Evolutionary conservation across 30 jellyfish, hydroid and myxozoan genomes (phyloP).

Genomic region (Sanderia malayensis): DNA sequence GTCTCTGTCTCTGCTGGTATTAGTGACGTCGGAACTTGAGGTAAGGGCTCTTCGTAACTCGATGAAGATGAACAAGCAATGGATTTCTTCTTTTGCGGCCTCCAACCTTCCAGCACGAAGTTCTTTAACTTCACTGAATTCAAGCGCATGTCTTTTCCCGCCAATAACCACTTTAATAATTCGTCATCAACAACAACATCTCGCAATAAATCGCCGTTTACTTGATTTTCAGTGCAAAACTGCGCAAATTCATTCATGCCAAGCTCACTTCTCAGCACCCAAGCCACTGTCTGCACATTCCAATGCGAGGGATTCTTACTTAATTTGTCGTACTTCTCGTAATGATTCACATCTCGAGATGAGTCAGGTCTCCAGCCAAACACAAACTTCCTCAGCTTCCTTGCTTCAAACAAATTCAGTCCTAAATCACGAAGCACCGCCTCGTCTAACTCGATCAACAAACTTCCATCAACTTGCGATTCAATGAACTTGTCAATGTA

Average conservation of each 20-base stretch:
- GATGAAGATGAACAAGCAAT: conserved; percentile 2
- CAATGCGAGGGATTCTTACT: conserved; percentile 85
- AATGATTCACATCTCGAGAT: conserved; percentile 34
- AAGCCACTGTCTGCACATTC: conserved; percentile 71
- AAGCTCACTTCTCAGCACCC: conserved; percentile 39
- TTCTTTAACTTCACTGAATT: conserved; percentile 80
- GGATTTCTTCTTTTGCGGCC: conserved; percentile 70
- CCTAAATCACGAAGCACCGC: conserved; percentile 90
- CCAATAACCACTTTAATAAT: conserved; percentile 46
- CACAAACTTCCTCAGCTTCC: conserved; percentile 82
- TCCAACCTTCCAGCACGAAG: conserved; percentile 87
- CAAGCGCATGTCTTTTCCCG: conserved; percentile 55
- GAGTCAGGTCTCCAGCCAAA: conserved; percentile 97
- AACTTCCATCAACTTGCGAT: conserved; percentile 83
- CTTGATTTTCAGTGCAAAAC: conserved; percentile 79
- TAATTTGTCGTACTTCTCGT: conserved; percentile 25
- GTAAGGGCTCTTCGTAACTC: conserved; percentile 16
- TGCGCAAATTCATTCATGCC: conserved; percentile 69
- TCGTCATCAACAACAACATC: conserved; percentile 86
- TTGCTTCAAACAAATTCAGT: conserved; percentile 72
- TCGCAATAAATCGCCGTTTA: conserved; percentile 83
- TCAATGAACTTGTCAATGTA: conserved; percentile 63
- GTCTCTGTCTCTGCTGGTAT: too few species aligned
- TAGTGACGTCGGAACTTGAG: background rate
- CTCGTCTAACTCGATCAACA: conserved; percentile 86